Evolutionary conservation across 2,888 invertebrate genomes (phyloP).

Genomic region (Catocala nupta): DNA sequence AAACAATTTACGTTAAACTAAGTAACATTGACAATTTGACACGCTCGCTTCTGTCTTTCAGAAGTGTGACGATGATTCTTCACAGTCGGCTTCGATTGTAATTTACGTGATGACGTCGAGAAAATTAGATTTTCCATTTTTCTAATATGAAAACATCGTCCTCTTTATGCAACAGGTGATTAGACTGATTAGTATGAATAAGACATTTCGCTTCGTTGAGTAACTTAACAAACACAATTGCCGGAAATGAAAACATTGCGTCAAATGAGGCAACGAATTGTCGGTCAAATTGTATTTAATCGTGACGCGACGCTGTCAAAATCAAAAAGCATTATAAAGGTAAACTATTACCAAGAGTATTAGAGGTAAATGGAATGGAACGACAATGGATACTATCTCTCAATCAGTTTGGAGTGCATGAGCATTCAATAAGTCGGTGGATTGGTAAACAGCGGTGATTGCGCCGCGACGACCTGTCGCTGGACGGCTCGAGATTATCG

Average conservation of each 20-base stretch:
- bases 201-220: slow-evolving; percentile 25
- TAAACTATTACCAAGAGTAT: slow-evolving; percentile 11
- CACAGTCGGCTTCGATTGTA: slow-evolving; percentile 22
- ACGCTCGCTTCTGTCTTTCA: slow-evolving; percentile 21
- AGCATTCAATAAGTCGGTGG: slow-evolving; percentile 38
- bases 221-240: slow-evolving; percentile 25
- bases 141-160: not conserved
- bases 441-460: slow-evolving; percentile 36
- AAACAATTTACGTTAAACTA: slow-evolving; percentile 39
- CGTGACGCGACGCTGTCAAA: slow-evolving; percentile 19
- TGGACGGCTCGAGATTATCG: slow-evolving; percentile 57
- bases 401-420: slow-evolving; percentile 34
- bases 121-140: not conserved
- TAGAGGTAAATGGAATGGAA: slow-evolving; percentile 30
- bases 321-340: slow-evolving; percentile 10
- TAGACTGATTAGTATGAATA: slow-evolving; percentile 17
- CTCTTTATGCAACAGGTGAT: slow-evolving; percentile 25
- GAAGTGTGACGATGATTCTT: slow-evolving; percentile 31
- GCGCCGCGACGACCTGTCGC: slow-evolving; percentile 23
- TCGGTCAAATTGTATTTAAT: slow-evolving; percentile 21
- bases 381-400: slow-evolving; percentile 25
- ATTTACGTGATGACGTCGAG: slow-evolving; percentile 11
- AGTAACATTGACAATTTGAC: slow-evolving; percentile 37
- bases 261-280: slow-evolving; percentile 31
- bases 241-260: slow-evolving; percentile 28